Conservation (phyloP, 1,140 invertebrate genomes). For the Stegodyphus mimosarum region DNA sequence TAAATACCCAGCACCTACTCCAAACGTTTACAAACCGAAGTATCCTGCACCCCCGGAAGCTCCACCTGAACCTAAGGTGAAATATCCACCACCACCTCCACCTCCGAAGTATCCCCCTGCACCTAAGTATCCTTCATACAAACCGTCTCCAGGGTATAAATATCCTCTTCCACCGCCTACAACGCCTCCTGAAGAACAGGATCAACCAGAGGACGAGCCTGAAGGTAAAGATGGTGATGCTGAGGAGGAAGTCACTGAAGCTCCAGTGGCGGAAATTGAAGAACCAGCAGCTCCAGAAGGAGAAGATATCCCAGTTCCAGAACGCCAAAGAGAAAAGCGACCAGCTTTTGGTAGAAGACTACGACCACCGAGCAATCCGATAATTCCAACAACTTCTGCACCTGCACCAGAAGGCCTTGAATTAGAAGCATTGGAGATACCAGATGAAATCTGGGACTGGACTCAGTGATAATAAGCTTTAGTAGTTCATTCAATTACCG, state of each 20-base stretch:
- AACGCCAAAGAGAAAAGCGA: neutral
- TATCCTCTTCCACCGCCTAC: conserved; percentile 40
- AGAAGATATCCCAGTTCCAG: neutral
- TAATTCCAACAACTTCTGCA: neutral
- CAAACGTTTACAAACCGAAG: neutral
- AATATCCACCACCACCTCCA: conserved; percentile 10
- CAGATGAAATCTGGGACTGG: conserved; percentile 46
- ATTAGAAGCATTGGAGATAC: conserved; percentile 12
- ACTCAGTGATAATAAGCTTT: neutral
- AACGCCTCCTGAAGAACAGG: conserved; percentile 16
- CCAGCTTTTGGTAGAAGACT: conserved; percentile 41
- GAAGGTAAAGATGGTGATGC: neutral
- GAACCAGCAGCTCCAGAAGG: neutral
- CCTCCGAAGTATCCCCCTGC: conserved; percentile 11
- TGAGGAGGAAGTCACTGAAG: neutral
- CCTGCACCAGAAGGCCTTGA: neutral
- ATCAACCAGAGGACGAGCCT: neutral
- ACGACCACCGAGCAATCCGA: neutral
- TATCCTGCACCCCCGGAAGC: conserved; percentile 12
- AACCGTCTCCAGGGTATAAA: conserved; percentile 36
- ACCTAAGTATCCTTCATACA: conserved; percentile 21
- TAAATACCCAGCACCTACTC: neutral
- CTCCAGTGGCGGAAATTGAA: neutral
- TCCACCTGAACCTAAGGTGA: neutral
- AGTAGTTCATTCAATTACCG: too few species aligned